Evolutionary conservation across 2,888 invertebrate genomes (phyloP), one percentile per base, ranked within the genome.

Genomic region (Tyria jacobaeae): DNA sequence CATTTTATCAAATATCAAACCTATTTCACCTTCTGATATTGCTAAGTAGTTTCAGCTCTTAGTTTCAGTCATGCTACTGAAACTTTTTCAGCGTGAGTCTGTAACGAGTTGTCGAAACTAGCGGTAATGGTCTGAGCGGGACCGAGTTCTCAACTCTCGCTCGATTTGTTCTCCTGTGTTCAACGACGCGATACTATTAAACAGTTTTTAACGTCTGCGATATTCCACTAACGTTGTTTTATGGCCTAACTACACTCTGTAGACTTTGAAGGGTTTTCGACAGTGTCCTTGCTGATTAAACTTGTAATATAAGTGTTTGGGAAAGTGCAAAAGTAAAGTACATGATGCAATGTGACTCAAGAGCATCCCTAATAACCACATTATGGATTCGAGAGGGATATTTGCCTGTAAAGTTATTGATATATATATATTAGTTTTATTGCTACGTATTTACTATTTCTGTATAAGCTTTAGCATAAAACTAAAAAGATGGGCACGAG

Each of bases 61-160:
- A 50, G 61, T 72, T 72, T 64, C 77, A 75, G 52, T 44, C 65
- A 50, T 62, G 58, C 58, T 68, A 41, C 75, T 24, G 57, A 67
- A 76, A 77, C 77, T 75, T 77, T 76, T 76, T 75, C 77, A 61
- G 66, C 56, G 53, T 76, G 75, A 77, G 76, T 64, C 69, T 51
- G 62, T 76, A 76, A 76, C 76, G 77, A 77, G 75, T 76, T 76
- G 75, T 74, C 66, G 62, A 68, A 75, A 76, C 75, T 75, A 63
- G 65, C 60, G 74, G 75, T 74, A 75, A 75, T 76, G 75, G 71
- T 68, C 64, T 58, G 64, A 65, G 62, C 55, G 63, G 54, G 39
- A 35, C 57, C 52, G 64, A 66, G 71, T 68, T 68, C 50, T 47
- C 62, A 65, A 68, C 77, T 68, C 62, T 15, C 65, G 34, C 70